These are phyloP conservation scores for Halichoeres trimaculatus DNA, from an alignment of 2,113 vertebrate species.

Conservation along the genomic window DNA sequence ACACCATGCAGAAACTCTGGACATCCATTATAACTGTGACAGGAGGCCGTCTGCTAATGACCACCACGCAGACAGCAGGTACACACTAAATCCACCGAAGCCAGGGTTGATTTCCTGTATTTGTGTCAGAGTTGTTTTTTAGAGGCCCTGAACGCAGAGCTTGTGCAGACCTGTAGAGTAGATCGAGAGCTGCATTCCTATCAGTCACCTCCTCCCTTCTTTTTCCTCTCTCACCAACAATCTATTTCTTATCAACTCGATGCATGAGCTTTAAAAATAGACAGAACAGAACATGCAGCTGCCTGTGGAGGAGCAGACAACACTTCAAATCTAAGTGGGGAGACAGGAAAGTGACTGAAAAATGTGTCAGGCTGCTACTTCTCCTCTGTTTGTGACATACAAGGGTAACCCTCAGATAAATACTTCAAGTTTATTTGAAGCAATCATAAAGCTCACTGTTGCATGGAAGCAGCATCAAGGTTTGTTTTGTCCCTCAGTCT, in stretches of 20 bases:
- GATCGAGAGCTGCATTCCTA: conserved; percentile 79
- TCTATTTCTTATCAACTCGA: conserved; percentile 77
- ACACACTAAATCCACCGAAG: conserved; percentile 11
- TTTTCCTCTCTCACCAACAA: conserved; percentile 58
- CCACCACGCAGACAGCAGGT: conserved; percentile 75
- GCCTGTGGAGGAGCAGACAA: conserved; percentile 70
- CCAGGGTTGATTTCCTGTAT: conserved; percentile 4
- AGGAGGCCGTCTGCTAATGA: conserved; percentile 71
- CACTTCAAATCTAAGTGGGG: conserved; percentile 30
- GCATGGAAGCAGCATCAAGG: conserved; percentile 38
- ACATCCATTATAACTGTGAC: conserved; percentile 70
- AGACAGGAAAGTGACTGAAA: conserved; percentile 40
- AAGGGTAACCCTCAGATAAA: conserved; percentile 9
- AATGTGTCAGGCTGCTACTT: conserved; percentile 15
- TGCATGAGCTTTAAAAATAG: conserved; percentile 80
- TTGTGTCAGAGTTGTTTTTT: conserved; percentile 26
- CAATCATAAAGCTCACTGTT: conserved; percentile 19
- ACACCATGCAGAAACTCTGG: conserved; percentile 87
- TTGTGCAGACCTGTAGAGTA: conserved; percentile 77
- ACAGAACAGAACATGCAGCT: conserved; percentile 72
- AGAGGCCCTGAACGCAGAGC: conserved; percentile 25
- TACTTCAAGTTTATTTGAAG: conserved; percentile 4
- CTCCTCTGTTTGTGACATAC: conserved; percentile 20
- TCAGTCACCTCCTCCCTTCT: conserved; percentile 58
- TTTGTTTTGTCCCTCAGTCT: conserved; percentile 10